Evolutionary conservation across 2,888 invertebrate genomes (phyloP).

Genomic region (Eulithis testata): DNA sequence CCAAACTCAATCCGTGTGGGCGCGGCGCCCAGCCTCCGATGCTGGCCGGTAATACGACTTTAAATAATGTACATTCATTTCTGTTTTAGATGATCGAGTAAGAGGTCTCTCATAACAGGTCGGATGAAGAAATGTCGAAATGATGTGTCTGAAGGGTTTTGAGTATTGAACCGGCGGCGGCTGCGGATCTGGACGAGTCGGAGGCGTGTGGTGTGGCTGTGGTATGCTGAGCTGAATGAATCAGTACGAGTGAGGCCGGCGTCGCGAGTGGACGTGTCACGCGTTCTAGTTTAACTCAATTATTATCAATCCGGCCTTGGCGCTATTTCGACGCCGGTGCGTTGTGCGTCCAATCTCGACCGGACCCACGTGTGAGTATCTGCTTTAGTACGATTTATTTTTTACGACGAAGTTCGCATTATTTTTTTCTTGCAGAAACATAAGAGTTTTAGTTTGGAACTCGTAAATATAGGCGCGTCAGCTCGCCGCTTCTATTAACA

Average conservation of each 20-base stretch:
- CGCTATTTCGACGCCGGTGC: slow-evolving; percentile 64
- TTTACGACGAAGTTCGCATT: slow-evolving; percentile 14
- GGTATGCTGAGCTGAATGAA: not conserved
- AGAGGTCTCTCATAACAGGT: slow-evolving; percentile 11
- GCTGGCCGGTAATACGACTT: not conserved
- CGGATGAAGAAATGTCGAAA: slow-evolving; percentile 5
- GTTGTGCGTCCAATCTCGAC: slow-evolving; percentile 43
- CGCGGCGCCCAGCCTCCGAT: slow-evolving; percentile 25
- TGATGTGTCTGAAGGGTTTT: slow-evolving; percentile 19
- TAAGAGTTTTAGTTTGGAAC: not conserved
- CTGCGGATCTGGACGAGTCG: not conserved
- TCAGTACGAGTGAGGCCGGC: slow-evolving; percentile 30
- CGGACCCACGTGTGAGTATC: slow-evolving; percentile 63
- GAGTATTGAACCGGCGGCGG: not conserved
- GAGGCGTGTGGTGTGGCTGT: not conserved
- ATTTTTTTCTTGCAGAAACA: slow-evolving; percentile 4
- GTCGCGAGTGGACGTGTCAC: slow-evolving; percentile 37
- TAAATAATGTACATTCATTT: slow-evolving; percentile 15
- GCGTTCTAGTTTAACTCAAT: slow-evolving; percentile 39
- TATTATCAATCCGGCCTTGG: slow-evolving; percentile 61
- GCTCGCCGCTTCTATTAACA: too few species aligned
- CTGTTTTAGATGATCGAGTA: not conserved
- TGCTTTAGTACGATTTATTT: slow-evolving; percentile 24
- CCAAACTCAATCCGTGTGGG: not conserved
- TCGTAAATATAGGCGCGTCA: not conserved